phyloP scores from a whole-genome alignment of 2,888 invertebrate species.

The Noctua pronuba region DNA sequence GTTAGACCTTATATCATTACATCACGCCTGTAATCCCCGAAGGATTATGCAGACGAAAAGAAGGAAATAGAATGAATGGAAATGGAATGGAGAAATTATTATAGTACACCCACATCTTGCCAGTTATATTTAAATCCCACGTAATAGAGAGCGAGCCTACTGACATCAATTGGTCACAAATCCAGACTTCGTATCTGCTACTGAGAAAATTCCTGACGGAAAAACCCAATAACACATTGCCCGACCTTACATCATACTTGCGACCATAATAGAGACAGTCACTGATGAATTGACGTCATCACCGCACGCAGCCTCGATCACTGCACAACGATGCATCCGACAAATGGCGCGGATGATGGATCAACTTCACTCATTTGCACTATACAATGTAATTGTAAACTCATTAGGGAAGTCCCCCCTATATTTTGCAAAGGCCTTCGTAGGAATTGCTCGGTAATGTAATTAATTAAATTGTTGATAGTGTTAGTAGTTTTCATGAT shows the following conservation, averaged over 20 bases:
- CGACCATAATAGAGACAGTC: neutral
- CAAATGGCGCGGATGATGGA: neutral
- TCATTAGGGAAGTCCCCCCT: neutral
- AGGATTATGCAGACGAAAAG: no score
- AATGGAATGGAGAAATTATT: no score
- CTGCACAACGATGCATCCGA: neutral
- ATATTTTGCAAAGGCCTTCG: slow-evolving; percentile 6
- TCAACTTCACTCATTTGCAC: neutral
- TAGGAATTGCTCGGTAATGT: neutral
- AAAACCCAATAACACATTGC: no score
- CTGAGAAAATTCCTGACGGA: no score
- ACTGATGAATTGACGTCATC: neutral
- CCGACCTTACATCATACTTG: neutral
- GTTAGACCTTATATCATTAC: no score
- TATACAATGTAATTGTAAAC: neutral
- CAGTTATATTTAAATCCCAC: no score
- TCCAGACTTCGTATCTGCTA: no score
- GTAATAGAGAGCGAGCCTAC: neutral
- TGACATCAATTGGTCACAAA: neutral
- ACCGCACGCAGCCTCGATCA: neutral
- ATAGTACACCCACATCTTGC: no score
- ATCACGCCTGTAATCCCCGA: no score
- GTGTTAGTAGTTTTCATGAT: neutral
- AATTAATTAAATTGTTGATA: slow-evolving; percentile 9
- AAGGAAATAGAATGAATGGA: no score